These are phyloP conservation scores for Pimephales promelas DNA, from an alignment of 2,113 vertebrate species.

Conservation along the genomic window DNA sequence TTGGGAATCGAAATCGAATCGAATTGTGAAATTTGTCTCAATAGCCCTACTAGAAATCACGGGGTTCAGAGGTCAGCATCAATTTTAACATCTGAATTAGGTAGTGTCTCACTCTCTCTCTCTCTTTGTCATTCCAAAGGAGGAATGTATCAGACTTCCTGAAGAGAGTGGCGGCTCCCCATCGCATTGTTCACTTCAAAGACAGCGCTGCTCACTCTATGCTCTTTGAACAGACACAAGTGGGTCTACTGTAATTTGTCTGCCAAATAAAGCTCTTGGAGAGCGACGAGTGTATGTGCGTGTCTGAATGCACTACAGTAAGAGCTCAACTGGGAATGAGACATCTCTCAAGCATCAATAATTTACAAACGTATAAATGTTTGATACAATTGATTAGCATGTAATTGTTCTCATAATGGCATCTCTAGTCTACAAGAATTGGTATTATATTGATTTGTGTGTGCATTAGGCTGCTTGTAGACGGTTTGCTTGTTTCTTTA, in stretches of 20 bases:
- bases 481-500: background rate
- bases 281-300: slow-evolving; percentile 36
- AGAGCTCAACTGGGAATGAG: slow-evolving; percentile 28
- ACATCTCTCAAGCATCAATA: slow-evolving; percentile 27
- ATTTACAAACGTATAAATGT: slow-evolving; percentile 32
- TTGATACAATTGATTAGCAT: slow-evolving; percentile 45
- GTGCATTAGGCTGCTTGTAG: background rate
- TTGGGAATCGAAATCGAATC: too few species aligned
- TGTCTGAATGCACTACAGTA: slow-evolving; percentile 12
- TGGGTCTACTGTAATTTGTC: slow-evolving; percentile 43
- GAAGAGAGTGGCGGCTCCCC: slow-evolving; percentile 22
- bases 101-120: background rate
- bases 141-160: slow-evolving; percentile 32
- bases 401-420: slow-evolving; percentile 32
- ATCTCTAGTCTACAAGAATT: slow-evolving; percentile 30
- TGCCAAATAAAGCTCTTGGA: slow-evolving; percentile 35
- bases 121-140: background rate
- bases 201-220: slow-evolving; percentile 18
- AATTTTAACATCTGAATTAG: slow-evolving; percentile 3
- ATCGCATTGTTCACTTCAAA: slow-evolving; percentile 50
- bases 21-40: too few species aligned
- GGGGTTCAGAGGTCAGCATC: background rate
- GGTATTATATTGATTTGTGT: slow-evolving; percentile 13
- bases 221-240: slow-evolving; percentile 46
- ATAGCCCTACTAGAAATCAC: background rate